Conservation (phyloP, 1,140 invertebrate genomes). For the Papilio xuthus region DNA sequence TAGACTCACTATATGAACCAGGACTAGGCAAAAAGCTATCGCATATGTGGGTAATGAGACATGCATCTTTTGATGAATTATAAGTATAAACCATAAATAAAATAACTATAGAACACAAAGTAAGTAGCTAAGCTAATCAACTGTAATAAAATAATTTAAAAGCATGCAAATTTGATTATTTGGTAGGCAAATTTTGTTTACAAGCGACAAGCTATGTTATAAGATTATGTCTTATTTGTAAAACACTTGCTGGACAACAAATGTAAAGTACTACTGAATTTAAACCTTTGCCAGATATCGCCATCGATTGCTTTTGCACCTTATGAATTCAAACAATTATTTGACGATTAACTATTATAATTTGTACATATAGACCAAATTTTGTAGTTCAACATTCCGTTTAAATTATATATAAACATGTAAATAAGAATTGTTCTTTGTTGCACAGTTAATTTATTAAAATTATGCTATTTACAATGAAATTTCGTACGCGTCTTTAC, state of each 20-base stretch:
- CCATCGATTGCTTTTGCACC: neutral
- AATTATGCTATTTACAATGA: neutral
- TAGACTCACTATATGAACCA: too few relatives aligned
- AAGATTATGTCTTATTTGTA: neutral
- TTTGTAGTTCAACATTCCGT: too few relatives aligned
- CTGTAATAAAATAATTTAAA: neutral
- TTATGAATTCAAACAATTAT: neutral
- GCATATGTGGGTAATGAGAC: neutral
- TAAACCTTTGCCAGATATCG: neutral
- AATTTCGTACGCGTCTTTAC: neutral
- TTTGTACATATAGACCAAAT: too few relatives aligned
- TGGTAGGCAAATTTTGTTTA: neutral
- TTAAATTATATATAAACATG: too few relatives aligned
- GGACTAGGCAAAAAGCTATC: neutral
- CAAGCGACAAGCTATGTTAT: neutral
- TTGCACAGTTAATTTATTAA: neutral
- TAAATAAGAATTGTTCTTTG: neutral
- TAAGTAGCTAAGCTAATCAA: neutral
- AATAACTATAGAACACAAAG: neutral
- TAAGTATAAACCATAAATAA: neutral
- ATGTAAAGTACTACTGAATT: neutral
- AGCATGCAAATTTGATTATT: neutral
- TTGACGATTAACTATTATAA: neutral
- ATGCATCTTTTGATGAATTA: neutral
- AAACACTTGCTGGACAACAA: constrained; percentile 21